Base-by-base conservation (phyloP, 2,113 vertebrate genomes). In the Caranx melampygus region DNA sequence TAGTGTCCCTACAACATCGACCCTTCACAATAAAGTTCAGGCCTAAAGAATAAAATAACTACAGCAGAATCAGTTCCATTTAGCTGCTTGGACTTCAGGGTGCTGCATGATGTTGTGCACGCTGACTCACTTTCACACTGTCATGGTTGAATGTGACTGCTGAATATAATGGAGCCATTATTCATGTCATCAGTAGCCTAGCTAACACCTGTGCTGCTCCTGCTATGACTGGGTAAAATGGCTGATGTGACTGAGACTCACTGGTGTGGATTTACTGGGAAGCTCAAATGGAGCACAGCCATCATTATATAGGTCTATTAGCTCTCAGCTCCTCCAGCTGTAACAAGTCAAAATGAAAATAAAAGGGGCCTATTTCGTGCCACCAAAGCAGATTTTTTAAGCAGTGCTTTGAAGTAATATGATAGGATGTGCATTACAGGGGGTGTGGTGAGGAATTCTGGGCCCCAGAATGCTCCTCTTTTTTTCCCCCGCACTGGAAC, bases 351-450 rank as follows among this genome's bases (percentile, higher is more conserved):
- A 44, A 64, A 52, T 6, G 14, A n/a, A 21, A 49, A 45, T 14
- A 44, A 45, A 73, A 31, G n/a, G 9, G 42, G 45, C 21, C 33
- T 40, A 31, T 42, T 52, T 59, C 0, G 6, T 35, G 44, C 44
- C 55, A 79, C 42, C 35, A 79, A 55, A 54, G 37, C n/a, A 42
- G 15, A 67, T 67, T 20, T 18, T n/a, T 21, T 61, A 61, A 68
- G 26, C 26, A 21, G 1, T 47, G 40, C 33, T 45, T 55, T 18
- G 5, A 54, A 51, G 44, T 61, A 47, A 81, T 45, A 40, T 59
- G 16, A 35, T 37, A 47, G n/a, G 58, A 57, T 63, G 18, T 61
- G 54, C 52, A 34, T 57, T 6, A 31, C 16, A 11, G 14, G 3
- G 15, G 49, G 40, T 61, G 20, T 16, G 76, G 52, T 44, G 16